These are phyloP conservation scores for Zygogramma bicolorata DNA, from an alignment of 2,888 invertebrate species.

Conservation along the genomic window DNA sequence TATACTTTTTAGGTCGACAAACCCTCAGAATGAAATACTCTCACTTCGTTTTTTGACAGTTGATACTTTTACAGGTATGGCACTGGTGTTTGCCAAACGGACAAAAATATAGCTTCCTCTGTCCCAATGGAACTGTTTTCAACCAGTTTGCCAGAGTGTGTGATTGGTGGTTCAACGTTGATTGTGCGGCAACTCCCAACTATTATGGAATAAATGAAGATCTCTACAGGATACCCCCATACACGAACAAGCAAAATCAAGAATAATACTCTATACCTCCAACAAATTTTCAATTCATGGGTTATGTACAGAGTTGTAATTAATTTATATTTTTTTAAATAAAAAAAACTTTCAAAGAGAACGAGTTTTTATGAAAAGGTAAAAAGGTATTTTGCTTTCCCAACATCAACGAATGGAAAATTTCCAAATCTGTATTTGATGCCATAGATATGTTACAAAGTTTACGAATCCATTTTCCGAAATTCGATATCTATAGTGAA, in stretches of 20 bases:
- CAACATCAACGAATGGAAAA: no score
- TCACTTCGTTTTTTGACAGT: no score
- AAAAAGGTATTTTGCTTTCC: no score
- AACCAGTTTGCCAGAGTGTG: conserved; percentile 85
- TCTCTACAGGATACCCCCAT: conserved; percentile 74
- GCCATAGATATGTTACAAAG: no score
- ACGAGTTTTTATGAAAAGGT: neutral
- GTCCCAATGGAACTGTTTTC: conserved; percentile 89
- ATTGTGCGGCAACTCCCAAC: conserved; percentile 77
- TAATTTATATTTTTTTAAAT: conserved; percentile 2
- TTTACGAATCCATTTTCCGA: no score
- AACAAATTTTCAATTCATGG: neutral
- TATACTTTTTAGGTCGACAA: no score
- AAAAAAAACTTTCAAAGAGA: neutral
- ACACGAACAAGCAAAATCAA: conserved; percentile 48
- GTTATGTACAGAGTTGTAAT: conserved; percentile 12
- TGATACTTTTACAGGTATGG: no score
- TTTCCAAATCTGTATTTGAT: no score
- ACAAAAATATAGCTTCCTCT: conserved; percentile 84
- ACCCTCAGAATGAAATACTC: no score
- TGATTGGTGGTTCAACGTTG: conserved; percentile 91
- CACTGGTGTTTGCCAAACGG: conserved; percentile 91
- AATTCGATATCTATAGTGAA: no score
- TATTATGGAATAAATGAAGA: conserved; percentile 86
- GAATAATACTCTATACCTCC: conserved; percentile 23